Conservation (phyloP, 2,113 vertebrate genomes). For the Bos taurus region ARS-UCD2.0 NC_037345.1:65032001-65032500, state of each 20-base stretch:
- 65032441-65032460: background rate
- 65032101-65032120: background rate
- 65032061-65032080: background rate
- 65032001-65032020: background rate
- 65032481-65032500: background rate
- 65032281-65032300: background rate
- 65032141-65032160: background rate
- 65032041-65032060: background rate
- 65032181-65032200: background rate
- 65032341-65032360: background rate
- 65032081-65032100: background rate
- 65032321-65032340: background rate
- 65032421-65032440: background rate
- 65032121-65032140: background rate
- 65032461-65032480: background rate
- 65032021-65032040: background rate
- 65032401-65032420: no score
- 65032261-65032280: background rate
- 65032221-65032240: background rate
- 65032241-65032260: background rate
- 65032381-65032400: background rate
- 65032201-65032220: background rate
- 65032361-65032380: background rate
- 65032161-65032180: background rate
- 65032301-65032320: background rate